A percentile compares a stretch with the other conserved stretches of the same genome.
phyloP scores from a whole-genome alignment of 2,888 invertebrate species.

The Malthinus seriepunctatus region DNA sequence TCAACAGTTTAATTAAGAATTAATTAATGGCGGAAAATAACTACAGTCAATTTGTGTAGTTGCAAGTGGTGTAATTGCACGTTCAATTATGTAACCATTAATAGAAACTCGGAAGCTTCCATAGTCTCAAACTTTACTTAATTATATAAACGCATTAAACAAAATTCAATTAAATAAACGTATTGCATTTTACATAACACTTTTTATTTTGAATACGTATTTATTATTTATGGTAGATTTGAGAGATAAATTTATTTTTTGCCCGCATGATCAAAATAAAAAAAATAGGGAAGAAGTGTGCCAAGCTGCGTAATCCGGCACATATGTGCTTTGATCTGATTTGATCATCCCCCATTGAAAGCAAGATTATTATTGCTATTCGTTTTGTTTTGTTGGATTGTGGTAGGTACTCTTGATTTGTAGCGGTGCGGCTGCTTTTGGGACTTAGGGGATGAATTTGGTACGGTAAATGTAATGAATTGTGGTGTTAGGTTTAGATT shows the following conservation, averaged over 20 bases:
- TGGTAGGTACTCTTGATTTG: conserved; percentile 39
- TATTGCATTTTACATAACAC: conserved; percentile 11
- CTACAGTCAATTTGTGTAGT: background rate
- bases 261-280: conserved; percentile 28
- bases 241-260: conserved; percentile 16
- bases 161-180: conserved; percentile 1
- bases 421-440: conserved; percentile 37
- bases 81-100: conserved; percentile 6
- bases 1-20: conserved; percentile 1
- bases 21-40: background rate
- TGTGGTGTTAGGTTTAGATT: conserved; percentile 38
- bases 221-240: conserved; percentile 21
- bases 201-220: conserved; percentile 11
- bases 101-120: conserved; percentile 2
- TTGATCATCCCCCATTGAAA: conserved; percentile 42
- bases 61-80: conserved; percentile 1
- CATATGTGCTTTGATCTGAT: conserved; percentile 49
- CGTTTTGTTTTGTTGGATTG: conserved; percentile 31
- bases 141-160: background rate
- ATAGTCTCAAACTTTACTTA: conserved; percentile 1
- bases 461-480: conserved; percentile 43
- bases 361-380: conserved; percentile 43
- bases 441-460: conserved; percentile 39
- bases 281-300: conserved; percentile 15
- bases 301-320: conserved; percentile 41